A percentile compares a stretch with the other conserved stretches of the same genome.
Evolutionary conservation across 2,113 vertebrate genomes (phyloP).

Genomic region (Odocoileus hemionus): DNA sequence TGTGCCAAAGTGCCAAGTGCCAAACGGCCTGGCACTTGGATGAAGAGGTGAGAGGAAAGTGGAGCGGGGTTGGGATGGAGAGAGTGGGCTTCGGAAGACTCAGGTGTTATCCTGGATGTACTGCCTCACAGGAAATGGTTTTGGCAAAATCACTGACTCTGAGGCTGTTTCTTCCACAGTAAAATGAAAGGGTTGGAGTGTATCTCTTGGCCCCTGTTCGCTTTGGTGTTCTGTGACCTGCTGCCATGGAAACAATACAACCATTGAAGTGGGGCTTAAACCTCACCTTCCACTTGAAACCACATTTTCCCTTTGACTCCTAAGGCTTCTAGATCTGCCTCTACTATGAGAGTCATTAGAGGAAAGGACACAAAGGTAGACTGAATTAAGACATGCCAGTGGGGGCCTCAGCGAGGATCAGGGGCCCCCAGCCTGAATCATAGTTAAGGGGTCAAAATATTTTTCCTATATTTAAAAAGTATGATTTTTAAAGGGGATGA

Average conservation of each 20-base stretch:
- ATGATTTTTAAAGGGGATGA: neutral
- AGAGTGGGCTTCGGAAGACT: neutral
- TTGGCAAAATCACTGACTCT: neutral
- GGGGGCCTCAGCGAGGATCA: neutral
- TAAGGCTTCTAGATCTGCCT: neutral
- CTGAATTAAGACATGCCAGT: neutral
- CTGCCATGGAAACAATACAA: neutral
- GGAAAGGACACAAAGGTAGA: neutral
- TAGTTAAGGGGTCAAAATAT: neutral
- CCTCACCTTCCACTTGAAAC: neutral
- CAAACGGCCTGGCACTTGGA: neutral
- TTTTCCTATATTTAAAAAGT: neutral
- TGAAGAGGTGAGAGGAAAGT: neutral
- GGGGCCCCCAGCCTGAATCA: neutral
- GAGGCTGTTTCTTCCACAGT: neutral
- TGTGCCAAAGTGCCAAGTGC: neutral
- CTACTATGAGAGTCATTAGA: neutral
- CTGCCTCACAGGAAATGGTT: neutral
- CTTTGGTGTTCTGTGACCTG: neutral
- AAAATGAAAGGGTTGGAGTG: neutral
- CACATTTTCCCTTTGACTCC: neutral
- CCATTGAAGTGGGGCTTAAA: neutral
- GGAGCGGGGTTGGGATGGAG: neutral
- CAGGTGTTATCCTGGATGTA: neutral
- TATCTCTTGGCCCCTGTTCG: neutral